These are phyloP conservation scores for Spondyliosoma cantharus DNA, from an alignment of 2,797 vertebrate species.

Conservation along the genomic window DNA sequence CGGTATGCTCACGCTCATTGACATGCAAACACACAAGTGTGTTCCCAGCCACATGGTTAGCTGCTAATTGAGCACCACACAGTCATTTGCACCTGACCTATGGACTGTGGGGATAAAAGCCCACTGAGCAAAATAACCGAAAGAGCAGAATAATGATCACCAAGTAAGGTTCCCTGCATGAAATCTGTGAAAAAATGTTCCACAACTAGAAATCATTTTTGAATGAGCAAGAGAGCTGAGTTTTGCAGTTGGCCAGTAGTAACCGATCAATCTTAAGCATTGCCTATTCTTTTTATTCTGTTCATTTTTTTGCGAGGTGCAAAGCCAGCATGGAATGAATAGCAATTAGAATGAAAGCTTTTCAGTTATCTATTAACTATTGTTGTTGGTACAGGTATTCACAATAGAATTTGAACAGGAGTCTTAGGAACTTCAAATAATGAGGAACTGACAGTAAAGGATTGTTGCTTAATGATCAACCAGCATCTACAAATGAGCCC, in stretches of 20 bases:
- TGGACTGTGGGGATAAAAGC: slow-evolving; percentile 41
- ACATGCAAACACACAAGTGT: slow-evolving; percentile 16
- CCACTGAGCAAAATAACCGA: slow-evolving; percentile 29
- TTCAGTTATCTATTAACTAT: not conserved
- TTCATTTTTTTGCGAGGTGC: slow-evolving; percentile 1
- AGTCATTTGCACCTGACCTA: slow-evolving; percentile 37
- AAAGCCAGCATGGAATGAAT: slow-evolving; percentile 7
- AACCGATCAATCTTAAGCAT: slow-evolving; percentile 8
- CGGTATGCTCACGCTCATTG: slow-evolving; percentile 29
- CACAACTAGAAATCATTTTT: not conserved
- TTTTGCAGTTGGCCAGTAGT: slow-evolving; percentile 20
- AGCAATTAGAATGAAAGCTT: not conserved
- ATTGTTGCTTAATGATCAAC: slow-evolving; percentile 45
- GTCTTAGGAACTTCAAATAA: slow-evolving; percentile 11
- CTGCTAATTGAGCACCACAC: slow-evolving; percentile 37
- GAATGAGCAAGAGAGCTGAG: not conserved
- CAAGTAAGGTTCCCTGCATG: not conserved
- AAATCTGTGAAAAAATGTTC: slow-evolving; percentile 13
- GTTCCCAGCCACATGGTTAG: not conserved
- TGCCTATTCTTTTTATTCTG: not conserved
- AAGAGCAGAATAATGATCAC: slow-evolving; percentile 24
- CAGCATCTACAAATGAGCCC: slow-evolving; percentile 1
- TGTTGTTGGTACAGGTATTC: not conserved
- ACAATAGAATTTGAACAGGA: slow-evolving; percentile 32
- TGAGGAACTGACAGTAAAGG: not conserved